These are phyloP conservation scores for Eulemur rubriventer DNA, from an alignment of 2,797 vertebrate genomes.

Conservation along the genomic window DNA sequence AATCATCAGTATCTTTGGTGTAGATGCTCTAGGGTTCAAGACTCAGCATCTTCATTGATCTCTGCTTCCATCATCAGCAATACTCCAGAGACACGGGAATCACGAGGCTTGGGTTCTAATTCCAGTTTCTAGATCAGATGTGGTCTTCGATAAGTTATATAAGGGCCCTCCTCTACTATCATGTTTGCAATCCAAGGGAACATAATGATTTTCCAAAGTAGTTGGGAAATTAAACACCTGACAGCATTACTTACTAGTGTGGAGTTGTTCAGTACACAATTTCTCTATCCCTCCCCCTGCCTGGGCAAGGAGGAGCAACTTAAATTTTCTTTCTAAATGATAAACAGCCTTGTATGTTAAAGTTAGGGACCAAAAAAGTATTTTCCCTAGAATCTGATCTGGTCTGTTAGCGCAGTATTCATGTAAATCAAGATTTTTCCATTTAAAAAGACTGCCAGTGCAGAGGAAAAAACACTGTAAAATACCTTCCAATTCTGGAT, in stretches of 20 bases:
- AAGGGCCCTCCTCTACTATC: background rate
- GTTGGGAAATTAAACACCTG: too few species aligned
- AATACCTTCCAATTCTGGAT: background rate
- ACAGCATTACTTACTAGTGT: accelerated
- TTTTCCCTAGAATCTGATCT: background rate
- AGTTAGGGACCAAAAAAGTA: background rate
- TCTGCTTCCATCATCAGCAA: background rate
- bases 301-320: background rate
- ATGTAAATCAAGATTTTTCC: background rate
- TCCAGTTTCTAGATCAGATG: background rate
- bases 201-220: background rate
- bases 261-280: background rate
- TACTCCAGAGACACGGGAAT: background rate
- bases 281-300: background rate
- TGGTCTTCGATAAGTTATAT: background rate
- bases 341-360: background rate
- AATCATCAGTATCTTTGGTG: background rate
- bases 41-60: background rate
- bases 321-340: background rate
- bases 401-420: background rate
- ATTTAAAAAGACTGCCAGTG: background rate
- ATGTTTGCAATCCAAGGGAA: background rate
- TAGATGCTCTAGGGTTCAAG: background rate
- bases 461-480: background rate
- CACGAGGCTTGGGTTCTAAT: background rate